Percentiles rank a stretch among this genome's conserved stretches.
Conservation (phyloP, 2,888 invertebrate species). For the Tethea ocularis region DNA sequence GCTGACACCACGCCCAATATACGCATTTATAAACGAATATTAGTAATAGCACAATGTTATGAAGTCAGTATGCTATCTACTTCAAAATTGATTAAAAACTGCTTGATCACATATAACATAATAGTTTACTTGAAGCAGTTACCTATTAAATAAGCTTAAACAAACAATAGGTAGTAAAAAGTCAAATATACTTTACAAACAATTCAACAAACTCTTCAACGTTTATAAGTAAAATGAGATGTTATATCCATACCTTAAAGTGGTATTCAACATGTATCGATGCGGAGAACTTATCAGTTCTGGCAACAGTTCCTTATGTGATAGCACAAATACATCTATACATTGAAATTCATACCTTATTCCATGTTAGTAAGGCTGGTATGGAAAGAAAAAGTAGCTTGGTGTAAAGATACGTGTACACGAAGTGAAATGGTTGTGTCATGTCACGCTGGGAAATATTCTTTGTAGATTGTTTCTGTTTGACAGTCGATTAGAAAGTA, state of each 20-base stretch:
- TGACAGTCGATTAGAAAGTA: constrained; percentile 6
- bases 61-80: too few relatives aligned
- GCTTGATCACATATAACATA: too few relatives aligned
- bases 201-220: neutral
- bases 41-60: too few relatives aligned
- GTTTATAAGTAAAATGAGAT: neutral
- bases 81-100: too few relatives aligned
- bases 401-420: neutral
- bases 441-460: neutral
- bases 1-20: too few relatives aligned
- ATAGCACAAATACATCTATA: neutral
- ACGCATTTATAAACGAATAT: too few relatives aligned
- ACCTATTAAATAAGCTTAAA: too few relatives aligned
- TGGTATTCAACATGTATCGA: neutral
- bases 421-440: neutral
- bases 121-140: too few relatives aligned
- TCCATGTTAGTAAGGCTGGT: neutral
- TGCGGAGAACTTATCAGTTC: constrained; percentile 2
- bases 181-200: too few relatives aligned
- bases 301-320: neutral
- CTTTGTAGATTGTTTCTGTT: constrained; percentile 1
- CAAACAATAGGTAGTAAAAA: too few relatives aligned
- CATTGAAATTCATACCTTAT: neutral
- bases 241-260: neutral
- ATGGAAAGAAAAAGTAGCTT: neutral